Evolutionary conservation across 35 echinoderm and acorn worm genomes (phyloP).

Genomic region (Holothuria glaberrima): DNA sequence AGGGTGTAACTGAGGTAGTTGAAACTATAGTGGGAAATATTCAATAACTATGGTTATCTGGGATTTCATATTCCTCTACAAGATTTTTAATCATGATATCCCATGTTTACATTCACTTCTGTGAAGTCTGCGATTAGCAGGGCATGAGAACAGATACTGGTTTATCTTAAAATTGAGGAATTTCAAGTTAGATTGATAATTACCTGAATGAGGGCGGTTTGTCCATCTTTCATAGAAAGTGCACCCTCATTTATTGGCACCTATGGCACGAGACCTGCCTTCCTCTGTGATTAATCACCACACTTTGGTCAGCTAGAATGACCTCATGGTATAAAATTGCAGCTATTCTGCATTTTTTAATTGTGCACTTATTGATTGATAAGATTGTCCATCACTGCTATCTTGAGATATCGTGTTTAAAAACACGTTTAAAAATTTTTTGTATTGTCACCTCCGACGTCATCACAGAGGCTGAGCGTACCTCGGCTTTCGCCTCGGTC

Average conservation of each 20-base stretch:
- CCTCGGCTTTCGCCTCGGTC: too few relatives aligned
- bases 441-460: too few relatives aligned
- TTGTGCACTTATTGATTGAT: background rate
- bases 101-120: background rate
- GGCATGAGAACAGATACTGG: background rate
- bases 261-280: background rate
- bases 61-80: background rate
- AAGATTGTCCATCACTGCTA: too few relatives aligned
- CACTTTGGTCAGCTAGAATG: background rate
- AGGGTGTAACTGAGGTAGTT: too few relatives aligned
- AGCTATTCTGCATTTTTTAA: background rate
- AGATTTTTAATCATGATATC: background rate
- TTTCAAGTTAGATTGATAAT: too few relatives aligned
- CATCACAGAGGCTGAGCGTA: too few relatives aligned
- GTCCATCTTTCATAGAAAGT: background rate
- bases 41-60: background rate
- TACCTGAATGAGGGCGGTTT: conserved; percentile 5
- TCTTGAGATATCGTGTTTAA: too few relatives aligned
- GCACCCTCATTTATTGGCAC: background rate
- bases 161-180: too few relatives aligned
- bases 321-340: background rate
- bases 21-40: too few relatives aligned
- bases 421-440: too few relatives aligned
- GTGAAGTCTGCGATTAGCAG: conserved; percentile 1
- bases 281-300: background rate